A percentile compares a stretch with the other conserved stretches of the same genome.
phyloP scores from a whole-genome alignment of 1,140 invertebrate species.

The Hesperophylax magnus region DNA sequence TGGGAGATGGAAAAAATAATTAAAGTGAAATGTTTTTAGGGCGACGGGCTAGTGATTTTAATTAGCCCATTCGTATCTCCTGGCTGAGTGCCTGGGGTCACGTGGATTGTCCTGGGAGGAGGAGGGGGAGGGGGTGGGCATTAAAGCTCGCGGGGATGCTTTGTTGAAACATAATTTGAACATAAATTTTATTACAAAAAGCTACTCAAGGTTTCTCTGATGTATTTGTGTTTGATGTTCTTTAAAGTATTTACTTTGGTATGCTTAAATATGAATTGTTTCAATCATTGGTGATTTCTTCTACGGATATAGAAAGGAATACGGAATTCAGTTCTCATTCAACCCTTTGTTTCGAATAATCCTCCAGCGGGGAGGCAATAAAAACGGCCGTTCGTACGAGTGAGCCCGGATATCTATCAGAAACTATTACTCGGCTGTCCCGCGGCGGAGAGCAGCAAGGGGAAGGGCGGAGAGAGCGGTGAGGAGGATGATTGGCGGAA shows the following conservation, averaged over 20 bases:
- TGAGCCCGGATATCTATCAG: slow-evolving; percentile 30
- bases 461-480: background rate
- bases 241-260: background rate
- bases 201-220: background rate
- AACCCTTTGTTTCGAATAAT: slow-evolving; percentile 35
- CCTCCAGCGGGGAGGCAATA: slow-evolving; percentile 10
- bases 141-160: slow-evolving; percentile 27
- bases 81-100: slow-evolving; percentile 35
- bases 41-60: slow-evolving; percentile 50
- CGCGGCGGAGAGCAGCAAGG: background rate
- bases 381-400: slow-evolving; percentile 29
- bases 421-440: slow-evolving; percentile 29
- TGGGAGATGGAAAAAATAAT: slow-evolving; percentile 46
- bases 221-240: background rate
- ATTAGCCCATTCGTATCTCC: slow-evolving; percentile 54
- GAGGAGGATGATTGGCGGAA: slow-evolving; percentile 27
- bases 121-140: background rate
- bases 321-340: background rate
- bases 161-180: slow-evolving; percentile 19
- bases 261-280: background rate
- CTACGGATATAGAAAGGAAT: no score
- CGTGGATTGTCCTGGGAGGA: background rate
- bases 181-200: slow-evolving; percentile 15
- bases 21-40: slow-evolving; percentile 51
- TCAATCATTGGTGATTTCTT: no score